These are phyloP conservation scores for Leptoteleia sp. DNA, from an alignment of 1,140 invertebrate species.

Conservation along the genomic window DNA sequence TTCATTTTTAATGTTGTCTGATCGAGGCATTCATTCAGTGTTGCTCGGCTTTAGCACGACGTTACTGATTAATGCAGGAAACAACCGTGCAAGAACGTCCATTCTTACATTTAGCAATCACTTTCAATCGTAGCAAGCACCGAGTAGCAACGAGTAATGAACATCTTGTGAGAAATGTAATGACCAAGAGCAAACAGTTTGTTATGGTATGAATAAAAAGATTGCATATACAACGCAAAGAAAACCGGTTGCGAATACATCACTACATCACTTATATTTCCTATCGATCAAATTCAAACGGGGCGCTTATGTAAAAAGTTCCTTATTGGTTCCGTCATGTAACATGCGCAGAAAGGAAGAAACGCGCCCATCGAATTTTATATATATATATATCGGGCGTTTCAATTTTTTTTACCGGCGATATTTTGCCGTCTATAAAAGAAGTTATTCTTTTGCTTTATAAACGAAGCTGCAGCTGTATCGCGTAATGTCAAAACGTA, in stretches of 20 bases:
- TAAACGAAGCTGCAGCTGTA: constrained; percentile 8
- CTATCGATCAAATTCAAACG: constrained; percentile 21
- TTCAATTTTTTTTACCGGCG: constrained; percentile 11
- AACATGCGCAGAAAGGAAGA: constrained; percentile 15
- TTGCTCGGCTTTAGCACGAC: constrained; percentile 17
- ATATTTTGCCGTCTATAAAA: constrained; percentile 20
- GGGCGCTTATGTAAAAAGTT: constrained; percentile 21
- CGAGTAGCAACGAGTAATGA: constrained; percentile 45
- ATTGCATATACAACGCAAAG: constrained; percentile 17
- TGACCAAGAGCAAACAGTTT: constrained; percentile 49
- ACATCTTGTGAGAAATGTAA: constrained; percentile 50
- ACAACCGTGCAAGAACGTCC: constrained; percentile 23
- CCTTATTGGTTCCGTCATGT: constrained; percentile 4
- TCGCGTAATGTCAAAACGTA: constrained; percentile 20
- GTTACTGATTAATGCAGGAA: constrained; percentile 45
- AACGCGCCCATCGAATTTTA: constrained; percentile 7
- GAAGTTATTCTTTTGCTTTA: constrained; percentile 15
- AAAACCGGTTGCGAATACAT: constrained; percentile 33
- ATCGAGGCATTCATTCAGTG: constrained; percentile 22
- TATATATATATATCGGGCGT: constrained; percentile 12
- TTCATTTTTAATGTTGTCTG: constrained; percentile 13
- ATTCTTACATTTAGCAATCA: constrained; percentile 50
- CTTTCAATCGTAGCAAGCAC: constrained; percentile 40
- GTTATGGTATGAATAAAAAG: constrained; percentile 20
- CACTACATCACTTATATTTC: constrained; percentile 19